Conservation (phyloP, 2,888 invertebrate genomes). For the Callimorpha dominula region DNA sequence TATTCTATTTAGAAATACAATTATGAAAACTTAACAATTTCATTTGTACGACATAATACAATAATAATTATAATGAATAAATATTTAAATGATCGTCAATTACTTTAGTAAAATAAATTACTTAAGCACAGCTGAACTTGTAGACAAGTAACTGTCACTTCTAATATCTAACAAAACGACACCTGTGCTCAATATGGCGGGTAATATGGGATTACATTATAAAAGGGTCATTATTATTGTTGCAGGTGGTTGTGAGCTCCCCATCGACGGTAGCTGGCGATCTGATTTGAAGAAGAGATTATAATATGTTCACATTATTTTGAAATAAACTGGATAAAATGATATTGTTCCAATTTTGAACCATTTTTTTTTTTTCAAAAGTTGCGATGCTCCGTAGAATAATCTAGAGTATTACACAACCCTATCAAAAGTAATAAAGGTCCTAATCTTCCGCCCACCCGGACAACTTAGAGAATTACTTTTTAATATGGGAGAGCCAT, state of each 20-base stretch:
- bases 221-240: slow-evolving; percentile 22
- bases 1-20: too few species aligned
- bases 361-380: too few species aligned
- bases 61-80: background rate
- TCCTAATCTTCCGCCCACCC: too few species aligned
- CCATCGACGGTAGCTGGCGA: slow-evolving; percentile 14
- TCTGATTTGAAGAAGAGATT: slow-evolving; percentile 18
- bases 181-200: slow-evolving; percentile 36
- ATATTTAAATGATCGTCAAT: background rate
- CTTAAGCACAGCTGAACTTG: background rate
- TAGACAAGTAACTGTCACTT: slow-evolving; percentile 1
- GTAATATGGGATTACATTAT: slow-evolving; percentile 31
- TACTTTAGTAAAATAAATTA: background rate
- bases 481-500: too few species aligned
- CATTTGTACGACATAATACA: too few species aligned
- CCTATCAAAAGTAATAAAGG: too few species aligned
- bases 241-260: slow-evolving; percentile 41
- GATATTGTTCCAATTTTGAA: too few species aligned
- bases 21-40: too few species aligned
- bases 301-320: slow-evolving; percentile 1
- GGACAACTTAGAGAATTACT: too few species aligned
- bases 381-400: too few species aligned
- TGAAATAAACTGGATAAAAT: too few species aligned
- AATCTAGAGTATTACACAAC: too few species aligned
- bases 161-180: slow-evolving; percentile 19